A percentile compares a stretch with the other conserved stretches of the same genome.
These are phyloP conservation scores for Rhagonycha fulva DNA, from an alignment of 2,888 invertebrate genomes.

Conservation along the genomic window DNA sequence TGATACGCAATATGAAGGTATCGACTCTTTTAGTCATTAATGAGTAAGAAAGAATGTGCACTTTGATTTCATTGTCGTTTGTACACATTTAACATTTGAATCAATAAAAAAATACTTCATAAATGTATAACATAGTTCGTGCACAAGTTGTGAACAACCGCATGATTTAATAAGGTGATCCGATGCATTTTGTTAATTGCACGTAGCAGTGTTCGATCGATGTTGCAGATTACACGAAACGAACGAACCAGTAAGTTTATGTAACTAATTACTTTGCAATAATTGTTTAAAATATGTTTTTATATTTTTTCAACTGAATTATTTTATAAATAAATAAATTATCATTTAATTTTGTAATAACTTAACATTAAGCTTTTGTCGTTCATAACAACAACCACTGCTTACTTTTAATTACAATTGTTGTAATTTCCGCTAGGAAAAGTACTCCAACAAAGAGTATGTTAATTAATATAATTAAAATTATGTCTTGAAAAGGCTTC, in stretches of 20 bases:
- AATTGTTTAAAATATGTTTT: not conserved
- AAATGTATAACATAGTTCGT: not conserved
- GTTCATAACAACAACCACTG: not conserved
- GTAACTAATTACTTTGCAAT: not conserved
- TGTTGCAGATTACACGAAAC: not conserved
- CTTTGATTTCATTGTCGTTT: not conserved
- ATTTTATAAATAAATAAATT: not conserved
- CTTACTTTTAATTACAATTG: not conserved
- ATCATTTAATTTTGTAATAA: not conserved
- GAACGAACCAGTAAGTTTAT: not conserved
- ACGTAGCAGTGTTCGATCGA: not conserved
- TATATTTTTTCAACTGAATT: not conserved
- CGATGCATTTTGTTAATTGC: not conserved
- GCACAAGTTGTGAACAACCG: not conserved
- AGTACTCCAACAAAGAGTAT: not conserved
- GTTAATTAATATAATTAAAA: not conserved
- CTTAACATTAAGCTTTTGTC: not conserved
- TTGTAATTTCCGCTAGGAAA: not conserved
- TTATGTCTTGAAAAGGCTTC: not conserved
- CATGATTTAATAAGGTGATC: not conserved
- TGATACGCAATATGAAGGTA: not conserved
- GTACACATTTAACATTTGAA: not conserved
- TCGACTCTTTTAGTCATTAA: not conserved
- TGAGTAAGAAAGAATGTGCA: not conserved
- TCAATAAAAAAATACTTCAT: not conserved